Base-by-base conservation (phyloP, 2,113 vertebrate species). In the Lagopus leucura region DNA sequence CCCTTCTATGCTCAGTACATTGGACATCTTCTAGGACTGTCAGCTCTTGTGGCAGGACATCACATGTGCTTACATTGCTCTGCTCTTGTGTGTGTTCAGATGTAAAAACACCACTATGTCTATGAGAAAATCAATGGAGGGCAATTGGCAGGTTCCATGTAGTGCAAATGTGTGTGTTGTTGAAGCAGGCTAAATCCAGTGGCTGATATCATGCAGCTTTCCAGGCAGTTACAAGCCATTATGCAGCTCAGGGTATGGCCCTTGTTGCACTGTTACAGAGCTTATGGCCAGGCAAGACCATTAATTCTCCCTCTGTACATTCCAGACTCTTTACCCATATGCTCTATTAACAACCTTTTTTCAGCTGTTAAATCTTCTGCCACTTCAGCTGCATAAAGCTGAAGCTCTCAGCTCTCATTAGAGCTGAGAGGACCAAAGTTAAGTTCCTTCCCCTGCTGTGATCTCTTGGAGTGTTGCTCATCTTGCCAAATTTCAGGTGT, bases 91-190 rank as follows among this genome's bases (percentile, higher is more conserved):
- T 73, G 86, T 52, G 28, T 45, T 93, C 48, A 74, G 79, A 90
- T 65, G 75, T 80, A 45, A 72, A 80, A 86, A 76, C 69, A 91
- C 75, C 69, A 72, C 69, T 52, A 52, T 61, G 82, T 92, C 82
- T 85, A 65, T 86, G 93, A 93, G 79, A 89, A 92, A 93, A 89
- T 20, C 67, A 91, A 96, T 91, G 60, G 85, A 94, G 84, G 76
- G 88, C 79, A 94, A n/a, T 52, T 92, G 94, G 78, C 86, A 83
- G 65, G 40, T 88, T 95, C 76, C 95, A 95, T 94, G 92, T 96
- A 93, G 82, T 86, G 58, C 57, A 93, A 95, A 95, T 2, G 8
- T 96, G 95, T 78, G 88, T 92, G 86, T 54, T 83, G 69, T 67
- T 93, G 80, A 88, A 94, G 80, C 28, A 92, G 57, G 73, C 83